Evolutionary conservation across 2,113 vertebrate species (phyloP).

Genomic region (Sphaerodactylus townsendi): DNA sequence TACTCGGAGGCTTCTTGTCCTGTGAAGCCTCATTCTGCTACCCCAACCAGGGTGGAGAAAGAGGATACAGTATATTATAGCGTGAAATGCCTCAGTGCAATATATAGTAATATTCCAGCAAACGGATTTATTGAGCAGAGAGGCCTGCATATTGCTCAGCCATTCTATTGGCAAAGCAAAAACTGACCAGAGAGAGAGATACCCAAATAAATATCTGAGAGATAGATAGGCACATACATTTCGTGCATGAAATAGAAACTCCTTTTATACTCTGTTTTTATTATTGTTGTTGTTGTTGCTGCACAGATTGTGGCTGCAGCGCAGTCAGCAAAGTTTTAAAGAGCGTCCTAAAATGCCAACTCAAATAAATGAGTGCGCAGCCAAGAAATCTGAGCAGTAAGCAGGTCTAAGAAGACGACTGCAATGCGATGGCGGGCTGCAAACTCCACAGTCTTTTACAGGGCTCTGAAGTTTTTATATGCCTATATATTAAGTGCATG

Average conservation of each 20-base stretch:
- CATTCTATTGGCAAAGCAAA: not conserved
- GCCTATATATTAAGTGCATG: constrained; percentile 17
- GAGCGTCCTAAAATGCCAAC: not conserved
- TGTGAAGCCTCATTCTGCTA: too few species aligned
- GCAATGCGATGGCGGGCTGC: constrained; percentile 45
- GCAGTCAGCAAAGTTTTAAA: not conserved
- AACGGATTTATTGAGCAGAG: not conserved
- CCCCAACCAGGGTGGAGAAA: too few species aligned
- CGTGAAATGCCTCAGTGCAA: not conserved
- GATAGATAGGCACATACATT: not conserved
- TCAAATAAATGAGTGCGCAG: not conserved
- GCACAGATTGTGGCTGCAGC: not conserved
- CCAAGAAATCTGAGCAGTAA: constrained; percentile 34
- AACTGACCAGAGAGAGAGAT: not conserved
- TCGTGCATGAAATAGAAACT: not conserved
- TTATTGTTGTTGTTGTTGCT: not conserved
- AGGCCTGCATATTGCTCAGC: not conserved
- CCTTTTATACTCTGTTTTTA: not conserved
- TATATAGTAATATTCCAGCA: not conserved
- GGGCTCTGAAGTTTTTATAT: constrained; percentile 36
- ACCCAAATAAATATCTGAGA: not conserved
- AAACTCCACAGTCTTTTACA: constrained; percentile 45
- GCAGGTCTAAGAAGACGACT: constrained; percentile 27
- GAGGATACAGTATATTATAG: not conserved
- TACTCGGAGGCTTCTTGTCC: too few species aligned